Base-by-base conservation (phyloP, 2,113 vertebrate genomes). In the Sinocyclocheilus anophthalmus region DNA sequence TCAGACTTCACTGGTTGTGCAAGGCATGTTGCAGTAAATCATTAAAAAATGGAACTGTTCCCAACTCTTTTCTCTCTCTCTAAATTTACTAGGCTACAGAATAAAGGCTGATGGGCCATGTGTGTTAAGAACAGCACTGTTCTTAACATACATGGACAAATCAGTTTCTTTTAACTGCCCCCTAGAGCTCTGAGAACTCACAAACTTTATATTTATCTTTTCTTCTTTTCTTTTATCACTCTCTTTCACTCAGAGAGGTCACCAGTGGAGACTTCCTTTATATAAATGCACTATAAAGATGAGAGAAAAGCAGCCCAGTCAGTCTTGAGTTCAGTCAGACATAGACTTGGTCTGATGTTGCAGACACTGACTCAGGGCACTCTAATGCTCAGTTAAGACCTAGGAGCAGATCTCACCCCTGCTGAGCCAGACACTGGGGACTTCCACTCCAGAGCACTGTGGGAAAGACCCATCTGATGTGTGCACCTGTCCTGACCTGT, bases 401-500 rank as follows among this genome's bases (percentile, higher is more conserved):
- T 57, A 65, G 42, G 53, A 20, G 33, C 24, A 72, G 75, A 88
- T 59, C 45, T 84, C 50, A 61, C 55, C 79, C 82, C 83, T 76
- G 61, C 69, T 86, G 26, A 79, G 75, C 61, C 55, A 69, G 72
- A 67, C 39, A 22, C 59, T 33, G 76, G 84, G 84, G 85, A 87
- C 80, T 76, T 86, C 83, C 79, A 83, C 24, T 26, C n/a, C 48
- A 73, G n/a, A 63, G 20, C 33, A 53, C 33, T 61, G 53, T 83
- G 53, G 84, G 39, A 83, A 86, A 69, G 50, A 84, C 26, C 50
- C 37, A 37, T 33, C 59, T 88, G 50, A 85, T 85, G 76, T 86
- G 88, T 33, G 30, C 77, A 87, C 85, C 82, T 89, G 90, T 86
- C 78, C 76, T 59, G 63, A 11, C 69, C 53, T 81, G 83, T 61